Evolutionary conservation across 2,113 vertebrate genomes (phyloP), one percentile per base, ranked within the genome.

Genomic region (Ginglymostoma cirratum): DNA sequence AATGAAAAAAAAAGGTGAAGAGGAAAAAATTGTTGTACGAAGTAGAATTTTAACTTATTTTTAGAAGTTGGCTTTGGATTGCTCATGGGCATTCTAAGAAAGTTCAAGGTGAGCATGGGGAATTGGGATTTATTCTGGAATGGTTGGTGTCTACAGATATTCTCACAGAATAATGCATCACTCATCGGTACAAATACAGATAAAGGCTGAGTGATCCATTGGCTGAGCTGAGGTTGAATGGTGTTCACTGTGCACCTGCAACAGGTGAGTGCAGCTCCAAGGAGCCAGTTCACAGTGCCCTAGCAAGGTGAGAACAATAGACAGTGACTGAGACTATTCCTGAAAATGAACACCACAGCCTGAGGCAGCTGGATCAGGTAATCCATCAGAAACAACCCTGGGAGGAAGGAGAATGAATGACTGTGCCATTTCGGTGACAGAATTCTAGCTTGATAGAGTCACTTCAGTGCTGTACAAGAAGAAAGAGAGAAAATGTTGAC

Each of bases 341-440:
- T 67, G 89, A 93, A 93, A 93, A 61, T 4, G 61, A 67, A 66
- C 61, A 67, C 89, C 89, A 93, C 38, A 42, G 89, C 89, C 61
- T 61, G 38, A 66, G 89, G 89, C 89, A 66, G 34, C n/a, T 67
- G 89, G 89, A 66, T 93, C 87, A 61, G 55, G 27, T 65, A 65
- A 92, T 92, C 55, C 7, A 92, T 92, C 89, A 93, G 38, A 66
- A 66, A 65, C 30, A n/a, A 66, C 61, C 89, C 89, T 93, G 89
- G 89, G 38, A 93, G n/a, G 89, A 93, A 42, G 45, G 83, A 42
- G 66, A 12, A 23, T 93, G 89, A 93, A 61, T 93, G 55, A 93
- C n/a, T 93, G 89, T 93, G 34, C n/a, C 61, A 93, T 66, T 61
- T 66, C 19, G 15, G 19, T 34, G 2, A 61, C 61, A 93, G 61